phyloP scores from a whole-genome alignment of 1,140 invertebrate species.

The Pseudomyrmex gracilis region DNA sequence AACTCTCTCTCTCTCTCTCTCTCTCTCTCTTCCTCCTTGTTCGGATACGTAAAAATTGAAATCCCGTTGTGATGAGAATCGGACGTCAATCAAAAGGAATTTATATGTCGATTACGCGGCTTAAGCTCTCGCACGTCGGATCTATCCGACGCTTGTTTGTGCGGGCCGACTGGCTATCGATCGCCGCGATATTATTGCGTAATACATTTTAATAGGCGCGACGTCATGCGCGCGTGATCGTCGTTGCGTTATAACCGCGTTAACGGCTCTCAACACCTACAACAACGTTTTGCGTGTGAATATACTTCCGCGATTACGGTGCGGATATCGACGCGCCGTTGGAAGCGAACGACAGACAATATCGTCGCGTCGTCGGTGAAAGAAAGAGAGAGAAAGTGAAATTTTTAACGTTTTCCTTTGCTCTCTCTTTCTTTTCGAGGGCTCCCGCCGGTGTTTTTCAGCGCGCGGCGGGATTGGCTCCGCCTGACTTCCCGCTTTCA shows the following conservation, averaged over 20 bases:
- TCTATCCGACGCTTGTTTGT: constrained; percentile 15
- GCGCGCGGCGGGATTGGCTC: constrained; percentile 40
- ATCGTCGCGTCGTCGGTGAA: background rate
- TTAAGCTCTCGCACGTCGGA: constrained; percentile 25
- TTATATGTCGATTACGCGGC: constrained; percentile 29
- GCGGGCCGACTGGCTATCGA: constrained; percentile 36
- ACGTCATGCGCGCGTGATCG: constrained; percentile 7
- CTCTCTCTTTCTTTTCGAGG: background rate
- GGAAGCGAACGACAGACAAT: constrained; percentile 14
- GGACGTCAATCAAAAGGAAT: constrained; percentile 32
- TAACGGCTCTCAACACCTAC: background rate
- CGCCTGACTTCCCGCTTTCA: constrained; percentile 28
- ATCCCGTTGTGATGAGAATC: background rate
- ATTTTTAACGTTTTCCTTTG: background rate
- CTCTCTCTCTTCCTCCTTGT: background rate
- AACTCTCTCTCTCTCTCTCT: background rate
- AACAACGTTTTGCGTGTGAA: constrained; percentile 38
- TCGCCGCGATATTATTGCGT: constrained; percentile 50
- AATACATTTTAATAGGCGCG: constrained; percentile 55
- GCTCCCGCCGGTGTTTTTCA: constrained; percentile 20
- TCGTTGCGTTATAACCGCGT: constrained; percentile 30
- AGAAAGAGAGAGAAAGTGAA: background rate
- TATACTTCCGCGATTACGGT: constrained; percentile 35
- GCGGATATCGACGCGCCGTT: background rate
- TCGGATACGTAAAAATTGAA: constrained; percentile 33